phyloP scores from a whole-genome alignment of 2,113 vertebrate species.

The Indicator maculatus region DNA sequence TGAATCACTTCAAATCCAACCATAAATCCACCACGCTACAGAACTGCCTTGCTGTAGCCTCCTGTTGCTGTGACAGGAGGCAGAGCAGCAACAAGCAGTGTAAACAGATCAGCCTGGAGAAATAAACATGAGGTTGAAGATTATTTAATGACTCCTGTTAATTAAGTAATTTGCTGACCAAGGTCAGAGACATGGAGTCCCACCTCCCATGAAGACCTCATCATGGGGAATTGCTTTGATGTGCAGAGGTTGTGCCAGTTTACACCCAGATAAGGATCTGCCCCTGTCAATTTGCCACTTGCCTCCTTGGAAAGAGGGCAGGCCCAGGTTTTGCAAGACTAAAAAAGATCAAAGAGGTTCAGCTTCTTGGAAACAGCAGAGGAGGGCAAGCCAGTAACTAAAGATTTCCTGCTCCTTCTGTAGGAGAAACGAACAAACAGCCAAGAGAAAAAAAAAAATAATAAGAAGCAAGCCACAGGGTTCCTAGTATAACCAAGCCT shows the following conservation, averaged over 20 bases:
- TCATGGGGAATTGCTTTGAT: background rate
- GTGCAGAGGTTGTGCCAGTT: background rate
- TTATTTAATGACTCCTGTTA: conserved; percentile 9
- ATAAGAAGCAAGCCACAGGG: conserved; percentile 18
- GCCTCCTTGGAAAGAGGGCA: background rate
- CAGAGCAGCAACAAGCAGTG: background rate
- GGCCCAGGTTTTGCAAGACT: background rate
- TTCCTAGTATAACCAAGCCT: background rate
- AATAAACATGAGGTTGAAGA: conserved; percentile 40
- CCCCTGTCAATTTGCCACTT: background rate
- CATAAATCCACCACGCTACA: background rate
- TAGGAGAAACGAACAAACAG: conserved; percentile 38
- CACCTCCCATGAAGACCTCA: background rate
- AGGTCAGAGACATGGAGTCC: background rate
- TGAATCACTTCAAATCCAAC: no score
- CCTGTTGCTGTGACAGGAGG: background rate
- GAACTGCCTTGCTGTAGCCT: background rate
- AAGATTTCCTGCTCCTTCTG: conserved; percentile 52
- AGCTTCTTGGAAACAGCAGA: conserved; percentile 31
- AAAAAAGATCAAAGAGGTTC: conserved; percentile 39
- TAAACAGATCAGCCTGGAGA: conserved; percentile 26
- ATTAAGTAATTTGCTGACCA: background rate
- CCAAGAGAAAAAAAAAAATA: background rate
- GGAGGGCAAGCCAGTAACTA: background rate
- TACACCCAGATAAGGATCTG: conserved; percentile 13